These are phyloP conservation scores for Tenthredo amoena DNA, from an alignment of 2,888 invertebrate genomes.

Conservation along the genomic window DNA sequence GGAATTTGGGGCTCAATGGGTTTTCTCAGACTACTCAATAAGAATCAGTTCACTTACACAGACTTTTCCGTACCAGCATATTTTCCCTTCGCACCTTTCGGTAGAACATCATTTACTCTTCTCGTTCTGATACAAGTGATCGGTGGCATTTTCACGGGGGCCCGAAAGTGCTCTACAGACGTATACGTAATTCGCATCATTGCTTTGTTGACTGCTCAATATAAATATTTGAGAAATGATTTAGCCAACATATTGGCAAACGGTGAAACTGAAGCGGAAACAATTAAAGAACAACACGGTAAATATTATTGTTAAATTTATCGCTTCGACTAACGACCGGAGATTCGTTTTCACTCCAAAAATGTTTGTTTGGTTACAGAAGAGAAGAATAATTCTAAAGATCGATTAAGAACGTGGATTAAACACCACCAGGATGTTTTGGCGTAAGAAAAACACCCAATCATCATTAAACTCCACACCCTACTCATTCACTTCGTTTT, in stretches of 20 bases:
- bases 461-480: not conserved
- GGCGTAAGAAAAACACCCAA: slow-evolving; percentile 55
- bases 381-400: not conserved
- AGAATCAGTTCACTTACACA: slow-evolving; percentile 58
- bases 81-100: slow-evolving; percentile 60
- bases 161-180: slow-evolving; percentile 62
- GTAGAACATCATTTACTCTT: slow-evolving; percentile 54
- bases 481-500: not conserved
- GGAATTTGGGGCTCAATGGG: slow-evolving; percentile 57
- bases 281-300: slow-evolving; percentile 10
- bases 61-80: slow-evolving; percentile 61
- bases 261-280: not conserved
- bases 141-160: slow-evolving; percentile 51
- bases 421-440: slow-evolving; percentile 57
- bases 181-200: slow-evolving; percentile 63
- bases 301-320: not conserved
- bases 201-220: slow-evolving; percentile 62
- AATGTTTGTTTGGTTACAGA: not conserved
- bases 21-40: slow-evolving; percentile 54
- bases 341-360: not conserved
- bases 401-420: slow-evolving; percentile 55
- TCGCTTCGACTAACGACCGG: not conserved
- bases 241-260: slow-evolving; percentile 56
- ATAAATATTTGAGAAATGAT: slow-evolving; percentile 59
- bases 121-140: slow-evolving; percentile 56